A percentile compares a stretch with the other conserved stretches of the same genome.
These are phyloP conservation scores for Heliconius hewitsoni DNA, from an alignment of 1,140 invertebrate genomes.

Conservation along the genomic window DNA sequence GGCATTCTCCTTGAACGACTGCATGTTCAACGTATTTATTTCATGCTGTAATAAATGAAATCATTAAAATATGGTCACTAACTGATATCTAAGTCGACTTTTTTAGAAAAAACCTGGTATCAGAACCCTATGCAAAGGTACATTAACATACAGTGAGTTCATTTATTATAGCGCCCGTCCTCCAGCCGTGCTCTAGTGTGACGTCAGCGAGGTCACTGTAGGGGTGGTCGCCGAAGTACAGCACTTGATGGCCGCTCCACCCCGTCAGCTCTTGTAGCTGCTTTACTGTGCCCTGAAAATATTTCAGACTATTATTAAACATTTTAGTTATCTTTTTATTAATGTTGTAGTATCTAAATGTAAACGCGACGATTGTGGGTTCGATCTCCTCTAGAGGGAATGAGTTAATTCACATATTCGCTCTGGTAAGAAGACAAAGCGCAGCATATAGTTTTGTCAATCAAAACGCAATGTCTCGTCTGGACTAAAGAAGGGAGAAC, in stretches of 20 bases:
- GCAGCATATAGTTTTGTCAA: no score
- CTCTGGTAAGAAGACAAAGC: no score
- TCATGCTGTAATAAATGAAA: constrained; percentile 87
- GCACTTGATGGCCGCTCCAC: constrained; percentile 94
- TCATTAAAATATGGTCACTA: not conserved
- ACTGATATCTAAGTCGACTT: no score
- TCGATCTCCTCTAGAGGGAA: no score
- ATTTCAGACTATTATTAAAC: not conserved
- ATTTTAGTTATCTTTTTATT: not conserved
- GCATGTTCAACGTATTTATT: constrained; percentile 93
- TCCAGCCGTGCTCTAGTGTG: constrained; percentile 97
- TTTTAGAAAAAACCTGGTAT: no score
- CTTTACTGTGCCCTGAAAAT: constrained; percentile 91
- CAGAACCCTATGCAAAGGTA: not conserved
- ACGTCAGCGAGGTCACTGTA: constrained; percentile 98
- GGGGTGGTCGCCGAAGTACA: constrained; percentile 99
- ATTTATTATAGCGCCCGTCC: constrained; percentile 98
- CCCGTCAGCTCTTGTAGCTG: constrained; percentile 95
- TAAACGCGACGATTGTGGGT: no score
- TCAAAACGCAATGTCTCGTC: no score
- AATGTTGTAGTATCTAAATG: no score
- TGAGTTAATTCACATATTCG: no score
- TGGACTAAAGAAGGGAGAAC: no score
- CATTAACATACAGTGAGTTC: constrained; percentile 88
- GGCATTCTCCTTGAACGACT: constrained; percentile 92